Percentiles rank a stretch among this genome's conserved stretches.
phyloP scores from a whole-genome alignment of 2,797 vertebrate species.

The Enteromius fasciolatus region DNA sequence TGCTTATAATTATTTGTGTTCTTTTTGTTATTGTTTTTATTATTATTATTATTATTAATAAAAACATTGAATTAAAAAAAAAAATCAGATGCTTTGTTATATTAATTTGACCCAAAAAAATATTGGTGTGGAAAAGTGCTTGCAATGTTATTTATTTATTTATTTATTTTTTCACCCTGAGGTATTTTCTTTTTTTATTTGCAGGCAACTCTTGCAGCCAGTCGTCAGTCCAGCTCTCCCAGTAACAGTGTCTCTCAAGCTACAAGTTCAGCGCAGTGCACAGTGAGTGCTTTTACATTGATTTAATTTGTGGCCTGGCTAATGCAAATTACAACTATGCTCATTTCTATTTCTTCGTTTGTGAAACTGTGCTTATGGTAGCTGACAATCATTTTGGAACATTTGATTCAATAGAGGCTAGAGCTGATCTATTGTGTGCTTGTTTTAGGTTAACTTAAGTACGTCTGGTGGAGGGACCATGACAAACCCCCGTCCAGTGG shows the following conservation, averaged over 20 bases:
- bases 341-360: not conserved
- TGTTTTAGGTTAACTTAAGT: constrained; percentile 77
- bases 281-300: constrained; percentile 70
- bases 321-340: not conserved
- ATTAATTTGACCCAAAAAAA: not conserved
- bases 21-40: not conserved
- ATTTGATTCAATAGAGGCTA: not conserved
- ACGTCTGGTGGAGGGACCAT: constrained; percentile 75
- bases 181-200: not conserved
- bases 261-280: constrained; percentile 85
- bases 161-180: not conserved
- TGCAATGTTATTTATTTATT: not conserved
- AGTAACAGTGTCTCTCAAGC: constrained; percentile 88
- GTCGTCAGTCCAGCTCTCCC: constrained; percentile 90
- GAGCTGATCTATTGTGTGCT: not conserved
- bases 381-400: not conserved
- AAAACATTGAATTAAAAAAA: too few species aligned
- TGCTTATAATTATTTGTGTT: not conserved
- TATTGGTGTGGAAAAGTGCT: not conserved
- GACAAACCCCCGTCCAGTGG: constrained; percentile 78
- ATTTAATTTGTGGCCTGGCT: not conserved
- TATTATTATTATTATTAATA: not conserved
- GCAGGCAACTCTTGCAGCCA: constrained; percentile 95
- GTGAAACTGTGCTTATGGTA: not conserved
- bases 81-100: not conserved